A percentile compares a stretch with the other conserved stretches of the same genome.
Evolutionary conservation across 2,797 vertebrate genomes (phyloP).

Genomic region (Tapera naevia): DNA sequence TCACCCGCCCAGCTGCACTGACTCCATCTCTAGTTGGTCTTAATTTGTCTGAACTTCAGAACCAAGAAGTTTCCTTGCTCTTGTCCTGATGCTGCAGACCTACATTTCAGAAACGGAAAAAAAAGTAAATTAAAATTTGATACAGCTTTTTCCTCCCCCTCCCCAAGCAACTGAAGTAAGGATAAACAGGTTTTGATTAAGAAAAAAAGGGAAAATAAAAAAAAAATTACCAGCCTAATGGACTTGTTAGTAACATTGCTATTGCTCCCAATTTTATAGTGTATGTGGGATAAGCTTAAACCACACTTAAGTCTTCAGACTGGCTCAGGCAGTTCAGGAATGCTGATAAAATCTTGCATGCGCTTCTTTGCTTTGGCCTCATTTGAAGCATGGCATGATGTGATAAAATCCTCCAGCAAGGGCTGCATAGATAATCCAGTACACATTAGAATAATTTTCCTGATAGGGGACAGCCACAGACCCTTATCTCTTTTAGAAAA

Average conservation of each 20-base stretch:
- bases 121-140: background rate
- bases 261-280: background rate
- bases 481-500: background rate
- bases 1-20: slow-evolving; percentile 12
- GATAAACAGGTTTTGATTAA: background rate
- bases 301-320: background rate
- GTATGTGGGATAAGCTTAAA: background rate
- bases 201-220: background rate
- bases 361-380: background rate
- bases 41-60: slow-evolving; percentile 76
- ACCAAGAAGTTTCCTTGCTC: slow-evolving; percentile 90
- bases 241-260: background rate
- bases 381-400: background rate
- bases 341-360: background rate
- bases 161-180: background rate
- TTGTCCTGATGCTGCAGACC: slow-evolving; percentile 91
- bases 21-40: slow-evolving; percentile 20
- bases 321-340: background rate
- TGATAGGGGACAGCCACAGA: background rate
- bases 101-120: slow-evolving; percentile 63
- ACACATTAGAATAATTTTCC: background rate
- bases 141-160: background rate
- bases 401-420: background rate
- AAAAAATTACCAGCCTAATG: background rate
- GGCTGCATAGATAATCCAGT: background rate